phyloP scores from a whole-genome alignment of 1,140 invertebrate genomes.

The Conopomorpha cramerella region DNA sequence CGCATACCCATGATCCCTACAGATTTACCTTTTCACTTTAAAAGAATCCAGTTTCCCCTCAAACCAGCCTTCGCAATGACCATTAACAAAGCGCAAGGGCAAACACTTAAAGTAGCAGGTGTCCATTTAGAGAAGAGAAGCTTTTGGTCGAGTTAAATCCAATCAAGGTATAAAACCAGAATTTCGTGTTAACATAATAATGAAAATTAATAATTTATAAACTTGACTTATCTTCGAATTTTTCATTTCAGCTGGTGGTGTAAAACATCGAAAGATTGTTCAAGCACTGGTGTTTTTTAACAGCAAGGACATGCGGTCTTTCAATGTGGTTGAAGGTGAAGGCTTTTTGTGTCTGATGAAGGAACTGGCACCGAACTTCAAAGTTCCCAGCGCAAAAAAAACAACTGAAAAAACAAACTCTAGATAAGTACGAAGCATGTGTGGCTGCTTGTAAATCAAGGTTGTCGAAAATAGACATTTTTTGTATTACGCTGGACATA shows the following conservation, averaged over 20 bases:
- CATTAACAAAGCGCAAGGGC: too few species aligned
- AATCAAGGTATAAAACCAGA: slow-evolving; percentile 1
- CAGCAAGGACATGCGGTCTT: too few species aligned
- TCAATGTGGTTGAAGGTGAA: too few species aligned
- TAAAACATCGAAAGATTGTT: not conserved
- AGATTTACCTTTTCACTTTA: too few species aligned
- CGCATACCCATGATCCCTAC: too few species aligned
- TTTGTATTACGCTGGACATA: slow-evolving; percentile 12
- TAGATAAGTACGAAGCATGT: slow-evolving; percentile 7
- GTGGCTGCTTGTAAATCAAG: slow-evolving; percentile 8
- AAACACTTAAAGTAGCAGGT: too few species aligned
- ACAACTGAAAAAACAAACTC: slow-evolving; percentile 10
- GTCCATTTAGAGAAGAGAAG: not conserved
- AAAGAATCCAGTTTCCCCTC: too few species aligned
- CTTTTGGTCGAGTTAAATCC: not conserved
- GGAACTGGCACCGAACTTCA: slow-evolving; percentile 8
- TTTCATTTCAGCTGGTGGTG: slow-evolving; percentile 1
- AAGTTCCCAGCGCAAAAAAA: slow-evolving; percentile 8
- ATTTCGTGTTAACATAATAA: not conserved
- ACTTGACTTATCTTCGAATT: not conserved
- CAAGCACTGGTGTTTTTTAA: too few species aligned
- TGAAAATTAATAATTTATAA: not conserved
- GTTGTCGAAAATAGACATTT: slow-evolving; percentile 11
- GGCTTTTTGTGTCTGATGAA: slow-evolving; percentile 7
- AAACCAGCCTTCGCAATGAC: too few species aligned